Base-by-base conservation (phyloP, 2,888 invertebrate genomes). In the Philonicus albiceps region DNA sequence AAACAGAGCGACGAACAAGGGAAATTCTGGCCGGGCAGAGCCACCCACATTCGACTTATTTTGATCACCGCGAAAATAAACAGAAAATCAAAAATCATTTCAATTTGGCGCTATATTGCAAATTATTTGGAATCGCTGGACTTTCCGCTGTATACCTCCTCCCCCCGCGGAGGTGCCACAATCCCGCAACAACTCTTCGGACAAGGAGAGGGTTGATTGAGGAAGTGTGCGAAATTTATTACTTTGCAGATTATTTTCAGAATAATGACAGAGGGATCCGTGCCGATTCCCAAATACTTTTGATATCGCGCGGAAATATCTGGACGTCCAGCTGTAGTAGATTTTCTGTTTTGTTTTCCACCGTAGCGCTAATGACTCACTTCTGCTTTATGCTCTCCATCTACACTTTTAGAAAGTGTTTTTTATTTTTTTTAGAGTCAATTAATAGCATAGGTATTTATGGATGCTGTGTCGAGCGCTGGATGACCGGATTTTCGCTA, bases 1-100 rank as follows among this genome's bases (percentile, higher is more conserved):
- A 8, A 27, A 34, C 64, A 11, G 4, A 43, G 64, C 64, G 64
- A 64, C 64, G 64, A 64, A 64, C 64, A 64, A 64, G 64, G 64
- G 64, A 64, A 64, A 64, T 27, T 64, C 64, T 64, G 64, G 16
- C 53, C 49, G 49, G 53, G 80, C 53, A 1, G 4, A 8, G 30
- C 81, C 81, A 81, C 81, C 81, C 81, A 81, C 81, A 81, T 64
- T 34, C 43, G 81, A 27, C 31, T 81, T 81, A 81, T 81, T 81
- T 81, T 81, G 55, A 81, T 81, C 81, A 22, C 34, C 34, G 22
- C 30, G 81, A 53, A 81, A 81, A 81, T 81, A 81, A 81, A 81
- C 81, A 81, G 19, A 55, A 53, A 81, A 53, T 81, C 64, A 81
- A 37, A 49, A 74, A 31, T 74, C 74, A 64, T 64, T 64, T 64